Evolutionary conservation across 2,113 vertebrate species (phyloP).

Genomic region (Halcyon senegalensis): DNA sequence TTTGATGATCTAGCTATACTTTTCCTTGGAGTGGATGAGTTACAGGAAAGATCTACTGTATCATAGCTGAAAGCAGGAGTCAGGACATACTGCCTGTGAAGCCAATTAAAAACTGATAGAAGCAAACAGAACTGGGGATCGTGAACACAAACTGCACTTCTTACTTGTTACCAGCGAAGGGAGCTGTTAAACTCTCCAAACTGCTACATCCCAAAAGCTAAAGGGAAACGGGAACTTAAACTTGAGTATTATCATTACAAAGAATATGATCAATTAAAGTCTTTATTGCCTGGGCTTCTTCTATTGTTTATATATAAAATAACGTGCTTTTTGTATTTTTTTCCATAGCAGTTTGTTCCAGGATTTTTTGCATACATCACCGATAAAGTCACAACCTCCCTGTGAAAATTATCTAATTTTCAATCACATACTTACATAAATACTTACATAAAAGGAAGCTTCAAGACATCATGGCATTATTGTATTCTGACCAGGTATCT

Average conservation of each 20-base stretch:
- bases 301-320: not conserved
- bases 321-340: not conserved
- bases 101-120: not conserved
- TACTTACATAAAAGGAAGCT: not conserved
- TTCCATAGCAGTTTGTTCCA: not conserved
- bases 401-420: not conserved
- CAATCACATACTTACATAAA: not conserved
- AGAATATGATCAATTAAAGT: not conserved
- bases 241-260: not conserved
- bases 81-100: not conserved
- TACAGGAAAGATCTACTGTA: not conserved
- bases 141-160: not conserved
- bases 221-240: not conserved
- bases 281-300: not conserved
- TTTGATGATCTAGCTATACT: not conserved
- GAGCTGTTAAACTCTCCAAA: constrained; percentile 18
- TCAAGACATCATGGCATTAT: not conserved
- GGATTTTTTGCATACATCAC: not conserved
- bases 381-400: not conserved
- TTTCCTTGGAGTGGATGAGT: not conserved
- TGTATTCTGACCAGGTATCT: not conserved
- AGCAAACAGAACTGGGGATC: rapidly evolving
- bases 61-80: not conserved
- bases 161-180: constrained; percentile 26
- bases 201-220: not conserved